phyloP scores from a whole-genome alignment of 2,888 invertebrate genomes.

The Galeopsomyia nigrocyanea region DNA sequence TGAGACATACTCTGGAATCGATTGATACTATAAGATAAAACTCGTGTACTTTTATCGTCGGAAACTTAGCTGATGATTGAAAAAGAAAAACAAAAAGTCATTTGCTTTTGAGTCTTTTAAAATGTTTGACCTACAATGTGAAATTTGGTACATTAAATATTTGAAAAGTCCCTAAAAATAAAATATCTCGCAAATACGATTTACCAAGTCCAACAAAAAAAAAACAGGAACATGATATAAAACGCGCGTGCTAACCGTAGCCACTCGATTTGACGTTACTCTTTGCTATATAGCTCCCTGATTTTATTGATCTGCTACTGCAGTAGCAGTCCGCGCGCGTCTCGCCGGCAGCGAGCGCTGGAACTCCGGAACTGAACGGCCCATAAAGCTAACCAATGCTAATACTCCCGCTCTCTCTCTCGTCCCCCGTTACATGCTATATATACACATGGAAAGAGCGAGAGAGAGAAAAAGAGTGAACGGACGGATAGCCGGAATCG shows the following conservation, averaged over 20 bases:
- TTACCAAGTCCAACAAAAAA: too few relatives aligned
- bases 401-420: conserved; percentile 69
- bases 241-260: conserved; percentile 36
- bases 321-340: conserved; percentile 26
- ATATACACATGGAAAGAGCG: not conserved
- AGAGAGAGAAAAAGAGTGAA: conserved; percentile 46
- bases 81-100: too few relatives aligned
- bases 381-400: conserved; percentile 76
- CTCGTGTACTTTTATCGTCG: too few relatives aligned
- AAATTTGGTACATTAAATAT: too few relatives aligned
- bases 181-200: too few relatives aligned
- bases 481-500: conserved; percentile 63
- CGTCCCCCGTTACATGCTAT: conserved; percentile 39
- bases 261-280: conserved; percentile 65
- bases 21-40: too few relatives aligned
- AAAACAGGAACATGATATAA: too few relatives aligned
- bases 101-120: too few relatives aligned
- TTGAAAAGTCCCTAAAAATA: too few relatives aligned
- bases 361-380: conserved; percentile 71
- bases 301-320: conserved; percentile 63
- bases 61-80: too few relatives aligned
- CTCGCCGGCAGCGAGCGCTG: conserved; percentile 39
- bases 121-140: too few relatives aligned
- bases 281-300: conserved; percentile 61
- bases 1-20: too few relatives aligned